Conservation (phyloP, 1,140 invertebrate species). For the Manduca sexta region DNA sequence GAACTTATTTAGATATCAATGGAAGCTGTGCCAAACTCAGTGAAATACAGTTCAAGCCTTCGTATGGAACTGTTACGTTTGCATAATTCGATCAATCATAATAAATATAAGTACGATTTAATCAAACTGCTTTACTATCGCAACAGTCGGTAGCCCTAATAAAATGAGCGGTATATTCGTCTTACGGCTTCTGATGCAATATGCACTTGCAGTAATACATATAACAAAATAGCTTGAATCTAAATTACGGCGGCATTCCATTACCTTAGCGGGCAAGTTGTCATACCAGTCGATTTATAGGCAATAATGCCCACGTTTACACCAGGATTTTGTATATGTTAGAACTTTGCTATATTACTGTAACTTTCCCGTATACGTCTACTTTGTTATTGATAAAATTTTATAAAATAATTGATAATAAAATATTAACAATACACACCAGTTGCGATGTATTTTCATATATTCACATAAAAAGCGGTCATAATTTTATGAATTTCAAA, state of each 20-base stretch:
- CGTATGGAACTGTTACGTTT: no score
- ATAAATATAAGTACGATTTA: no score
- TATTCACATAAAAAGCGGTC: no score
- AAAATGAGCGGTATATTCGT: constrained; percentile 40
- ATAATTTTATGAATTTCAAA: neutral
- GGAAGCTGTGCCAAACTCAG: no score
- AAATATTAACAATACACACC: no score
- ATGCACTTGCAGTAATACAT: constrained; percentile 41
- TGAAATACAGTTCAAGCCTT: no score
- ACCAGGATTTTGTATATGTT: neutral
- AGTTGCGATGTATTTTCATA: no score
- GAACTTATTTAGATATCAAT: no score
- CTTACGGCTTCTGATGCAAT: constrained; percentile 49
- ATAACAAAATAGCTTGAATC: constrained; percentile 44
- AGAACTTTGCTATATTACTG: neutral
- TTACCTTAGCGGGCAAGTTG: constrained; percentile 20
- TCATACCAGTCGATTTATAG: constrained; percentile 18
- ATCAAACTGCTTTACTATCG: neutral
- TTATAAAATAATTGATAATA: no score
- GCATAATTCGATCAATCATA: no score
- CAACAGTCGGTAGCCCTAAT: constrained; percentile 21
- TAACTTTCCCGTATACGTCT: no score
- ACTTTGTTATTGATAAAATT: no score
- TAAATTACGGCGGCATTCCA: constrained; percentile 43
- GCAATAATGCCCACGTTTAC: neutral